Percentiles rank a stretch among this genome's conserved stretches.
Conservation (phyloP, 2,888 invertebrate genomes). For the Leptodirus hochenwartii region DNA sequence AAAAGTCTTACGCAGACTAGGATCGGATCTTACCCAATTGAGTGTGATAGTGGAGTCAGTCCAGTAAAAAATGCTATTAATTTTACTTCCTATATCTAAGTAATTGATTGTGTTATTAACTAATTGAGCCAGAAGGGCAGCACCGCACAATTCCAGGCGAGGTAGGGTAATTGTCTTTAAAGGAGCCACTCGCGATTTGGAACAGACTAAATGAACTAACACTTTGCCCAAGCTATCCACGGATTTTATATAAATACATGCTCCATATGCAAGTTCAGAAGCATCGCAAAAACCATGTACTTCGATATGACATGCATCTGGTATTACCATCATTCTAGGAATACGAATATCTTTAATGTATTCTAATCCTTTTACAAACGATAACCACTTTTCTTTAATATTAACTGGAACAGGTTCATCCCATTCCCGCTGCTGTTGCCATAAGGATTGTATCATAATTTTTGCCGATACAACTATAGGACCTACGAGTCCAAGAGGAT, state of each 20-base stretch:
- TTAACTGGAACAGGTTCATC: slow-evolving; percentile 2
- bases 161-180: slow-evolving; percentile 1
- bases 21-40: background rate
- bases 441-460: slow-evolving; percentile 7
- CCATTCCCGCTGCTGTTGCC: slow-evolving; percentile 4
- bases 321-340: background rate
- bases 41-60: background rate
- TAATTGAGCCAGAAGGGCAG: too few species aligned
- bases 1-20: slow-evolving; percentile 1
- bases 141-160: slow-evolving; percentile 1
- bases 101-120: background rate
- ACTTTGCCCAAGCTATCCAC: background rate
- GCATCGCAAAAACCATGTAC: slow-evolving; percentile 3
- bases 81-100: background rate
- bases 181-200: background rate
- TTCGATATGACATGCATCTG: background rate
- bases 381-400: slow-evolving; percentile 3
- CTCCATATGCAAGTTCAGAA: background rate
- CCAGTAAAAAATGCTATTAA: background rate
- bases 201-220: background rate
- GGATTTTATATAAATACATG: background rate
- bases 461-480: slow-evolving; percentile 5
- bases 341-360: background rate
- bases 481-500: slow-evolving; percentile 6
- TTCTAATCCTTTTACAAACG: slow-evolving; percentile 1